Base-by-base conservation (phyloP, 2,797 vertebrate genomes). In the Sternarchorhynchus goeldii region DNA sequence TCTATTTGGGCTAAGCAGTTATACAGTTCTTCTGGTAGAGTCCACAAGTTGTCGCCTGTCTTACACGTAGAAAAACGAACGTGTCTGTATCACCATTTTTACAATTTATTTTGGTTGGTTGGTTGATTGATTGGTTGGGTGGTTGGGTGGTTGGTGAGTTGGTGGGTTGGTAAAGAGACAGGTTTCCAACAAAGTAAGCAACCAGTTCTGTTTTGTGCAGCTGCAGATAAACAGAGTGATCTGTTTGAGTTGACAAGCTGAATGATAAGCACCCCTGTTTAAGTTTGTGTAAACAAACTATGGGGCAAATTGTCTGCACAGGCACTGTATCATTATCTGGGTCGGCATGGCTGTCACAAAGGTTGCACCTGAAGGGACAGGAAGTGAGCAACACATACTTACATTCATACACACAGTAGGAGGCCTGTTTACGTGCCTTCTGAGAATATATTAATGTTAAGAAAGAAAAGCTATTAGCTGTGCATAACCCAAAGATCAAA, bases 251-350 rank as follows among this genome's bases (percentile, higher is more conserved):
- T 71, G 73, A 79, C 73, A 79, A 72, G 56, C 73, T 10, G 18
- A 36, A 66, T 25, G 45, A 69, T 70, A 68, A 82, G 57, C 73
- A 82, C 74, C 76, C 50, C 53, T 75, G 50, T 64, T 69, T 25
- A 53, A 39, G 58, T 70, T 75, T 75, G 60, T 57, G 25, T n/a
- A 76, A 63, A 76, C 45, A 58, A 20, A 41, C 63, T 66, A 34
- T 8, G 4, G 57, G 60, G 34, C n/a, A 73, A 77, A 80, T 55
- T 36, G 18, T 64, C 56, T 2, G 55, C 64, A 59, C 32, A 75
- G 78, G 3, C 65, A 63, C 16, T 74, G 62, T 32, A 68, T 79
- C 71, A 74, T 59, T 45, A 73, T 73, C 55, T 36, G 65, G 39
- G 21, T 20, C 29, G 45, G 53, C 21, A 2, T 31, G 62, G 34